These are phyloP conservation scores for Lacerta agilis DNA, from an alignment of 2,797 vertebrate species.

Conservation along the genomic window DNA sequence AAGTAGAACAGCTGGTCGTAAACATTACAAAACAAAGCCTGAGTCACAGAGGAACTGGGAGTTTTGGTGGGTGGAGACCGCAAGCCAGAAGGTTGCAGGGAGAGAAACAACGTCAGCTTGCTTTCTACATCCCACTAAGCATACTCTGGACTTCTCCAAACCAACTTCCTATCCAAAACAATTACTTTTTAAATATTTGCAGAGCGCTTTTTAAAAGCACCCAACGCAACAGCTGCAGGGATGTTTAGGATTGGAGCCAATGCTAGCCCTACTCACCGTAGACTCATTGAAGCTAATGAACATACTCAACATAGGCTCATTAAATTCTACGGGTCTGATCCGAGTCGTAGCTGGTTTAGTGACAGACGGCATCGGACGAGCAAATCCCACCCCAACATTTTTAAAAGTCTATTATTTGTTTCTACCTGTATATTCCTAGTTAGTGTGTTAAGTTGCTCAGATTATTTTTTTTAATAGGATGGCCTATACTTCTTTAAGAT, in stretches of 20 bases:
- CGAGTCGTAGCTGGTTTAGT: too few species aligned
- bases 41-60: constrained; percentile 51
- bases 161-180: not conserved
- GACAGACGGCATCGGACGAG: too few species aligned
- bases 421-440: not conserved
- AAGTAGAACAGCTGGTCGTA: constrained; percentile 9
- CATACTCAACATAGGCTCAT: too few species aligned
- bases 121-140: not conserved
- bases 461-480: too few species aligned
- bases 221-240: too few species aligned
- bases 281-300: too few species aligned
- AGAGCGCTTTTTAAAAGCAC: too few species aligned
- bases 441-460: not conserved
- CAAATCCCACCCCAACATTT: too few species aligned
- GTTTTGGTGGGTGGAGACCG: constrained; percentile 21
- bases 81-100: constrained; percentile 4
- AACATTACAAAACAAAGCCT: constrained; percentile 18
- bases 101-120: not conserved
- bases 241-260: too few species aligned
- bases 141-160: not conserved
- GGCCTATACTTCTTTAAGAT: too few species aligned
- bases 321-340: too few species aligned
- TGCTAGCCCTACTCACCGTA: too few species aligned
- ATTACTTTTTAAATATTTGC: not conserved
- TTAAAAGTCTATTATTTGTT: not conserved